Evolutionary conservation across 92 coral and sea anemone species (phyloP).

Genomic region (Bergia sp.): DNA sequence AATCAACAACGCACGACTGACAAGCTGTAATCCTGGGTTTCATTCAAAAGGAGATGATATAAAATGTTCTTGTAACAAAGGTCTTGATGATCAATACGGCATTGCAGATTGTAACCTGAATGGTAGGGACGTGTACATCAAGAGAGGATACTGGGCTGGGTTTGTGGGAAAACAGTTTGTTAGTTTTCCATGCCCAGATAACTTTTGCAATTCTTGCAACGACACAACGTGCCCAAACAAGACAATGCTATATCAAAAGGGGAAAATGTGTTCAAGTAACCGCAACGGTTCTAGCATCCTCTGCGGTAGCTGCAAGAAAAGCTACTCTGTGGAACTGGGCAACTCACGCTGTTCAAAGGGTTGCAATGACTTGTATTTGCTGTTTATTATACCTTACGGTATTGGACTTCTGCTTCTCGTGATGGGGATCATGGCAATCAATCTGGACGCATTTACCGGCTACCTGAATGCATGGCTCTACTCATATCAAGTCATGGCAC

Average conservation of each 20-base stretch:
- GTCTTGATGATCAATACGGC: slow-evolving; percentile 42
- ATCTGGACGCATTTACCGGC: slow-evolving; percentile 58
- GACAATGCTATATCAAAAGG: slow-evolving; percentile 25
- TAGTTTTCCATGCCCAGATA: slow-evolving; percentile 73
- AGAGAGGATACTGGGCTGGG: slow-evolving; percentile 92
- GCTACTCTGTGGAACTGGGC: slow-evolving; percentile 50
- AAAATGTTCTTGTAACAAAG: slow-evolving; percentile 61
- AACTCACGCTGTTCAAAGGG: slow-evolving; percentile 37
- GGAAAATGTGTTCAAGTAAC: slow-evolving; percentile 36
- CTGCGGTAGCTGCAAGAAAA: slow-evolving; percentile 48
- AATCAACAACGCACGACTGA: slow-evolving; percentile 49
- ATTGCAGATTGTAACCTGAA: slow-evolving; percentile 61
- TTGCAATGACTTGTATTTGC: slow-evolving; percentile 28
- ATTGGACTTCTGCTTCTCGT: slow-evolving; percentile 39
- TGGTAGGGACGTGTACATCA: slow-evolving; percentile 57
- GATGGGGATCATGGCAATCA: slow-evolving; percentile 48
- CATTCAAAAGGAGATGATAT: neutral
- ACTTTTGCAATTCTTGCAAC: slow-evolving; percentile 50
- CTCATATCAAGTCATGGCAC: slow-evolving; percentile 60
- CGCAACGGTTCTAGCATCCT: slow-evolving; percentile 45
- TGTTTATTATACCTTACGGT: slow-evolving; percentile 7
- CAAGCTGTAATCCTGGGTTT: slow-evolving; percentile 70
- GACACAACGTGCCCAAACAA: too few relatives aligned
- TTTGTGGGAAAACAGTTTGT: slow-evolving; percentile 55
- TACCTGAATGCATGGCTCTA: slow-evolving; percentile 68